phyloP scores from a whole-genome alignment of 2,888 invertebrate species.

The Drosophila tanythrix region DNA sequence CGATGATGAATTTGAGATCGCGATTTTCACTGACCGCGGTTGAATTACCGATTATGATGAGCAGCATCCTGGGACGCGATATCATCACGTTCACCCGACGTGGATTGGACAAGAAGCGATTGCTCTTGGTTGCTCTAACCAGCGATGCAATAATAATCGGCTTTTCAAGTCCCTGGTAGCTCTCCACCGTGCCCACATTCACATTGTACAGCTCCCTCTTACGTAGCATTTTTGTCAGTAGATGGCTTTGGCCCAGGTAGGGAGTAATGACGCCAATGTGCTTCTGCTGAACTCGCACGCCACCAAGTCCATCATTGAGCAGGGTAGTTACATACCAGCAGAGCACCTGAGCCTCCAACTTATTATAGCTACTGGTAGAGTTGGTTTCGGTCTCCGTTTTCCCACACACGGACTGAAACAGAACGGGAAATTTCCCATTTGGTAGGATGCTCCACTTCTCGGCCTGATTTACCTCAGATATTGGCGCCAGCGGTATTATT shows the following conservation, averaged over 20 bases:
- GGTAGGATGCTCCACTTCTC: constrained; percentile 84
- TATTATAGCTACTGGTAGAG: constrained; percentile 86
- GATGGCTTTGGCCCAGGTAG: constrained; percentile 84
- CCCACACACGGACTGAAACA: constrained; percentile 87
- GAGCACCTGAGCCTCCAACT: constrained; percentile 86
- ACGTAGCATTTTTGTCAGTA: constrained; percentile 67
- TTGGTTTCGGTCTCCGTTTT: constrained; percentile 46
- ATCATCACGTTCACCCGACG: constrained; percentile 88
- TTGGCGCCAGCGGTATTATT: constrained; percentile 85
- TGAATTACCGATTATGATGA: constrained; percentile 86
- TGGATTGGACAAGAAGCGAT: constrained; percentile 76
- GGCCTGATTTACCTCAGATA: constrained; percentile 50
- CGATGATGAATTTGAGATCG: constrained; percentile 72
- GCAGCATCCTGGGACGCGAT: constrained; percentile 87
- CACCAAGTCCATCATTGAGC: constrained; percentile 83
- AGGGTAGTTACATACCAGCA: constrained; percentile 87
- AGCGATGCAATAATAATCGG: constrained; percentile 92
- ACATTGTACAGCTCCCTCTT: constrained; percentile 81
- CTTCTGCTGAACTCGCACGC: constrained; percentile 81
- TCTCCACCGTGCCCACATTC: constrained; percentile 93
- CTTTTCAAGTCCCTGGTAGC: constrained; percentile 94
- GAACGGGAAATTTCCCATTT: constrained; percentile 86
- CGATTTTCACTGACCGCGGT: constrained; percentile 77
- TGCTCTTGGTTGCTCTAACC: constrained; percentile 86
- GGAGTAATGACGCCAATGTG: constrained; percentile 88